A percentile compares a stretch with the other conserved stretches of the same genome.
Evolutionary conservation across 1,140 invertebrate genomes (phyloP).

Genomic region (Drosophila tropicalis): DNA sequence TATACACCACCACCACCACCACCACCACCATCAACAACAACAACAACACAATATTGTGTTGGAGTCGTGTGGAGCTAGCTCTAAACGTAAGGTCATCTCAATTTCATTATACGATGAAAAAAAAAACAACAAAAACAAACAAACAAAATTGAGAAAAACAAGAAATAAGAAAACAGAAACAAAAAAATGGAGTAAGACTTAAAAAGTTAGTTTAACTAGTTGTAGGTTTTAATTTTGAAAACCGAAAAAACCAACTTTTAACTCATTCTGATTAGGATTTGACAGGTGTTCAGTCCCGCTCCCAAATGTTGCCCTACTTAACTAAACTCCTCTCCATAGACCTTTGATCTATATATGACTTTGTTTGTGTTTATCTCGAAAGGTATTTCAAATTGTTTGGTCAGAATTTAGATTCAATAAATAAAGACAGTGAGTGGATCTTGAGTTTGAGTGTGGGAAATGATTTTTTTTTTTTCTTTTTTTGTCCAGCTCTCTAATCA

Average conservation of each 20-base stretch:
- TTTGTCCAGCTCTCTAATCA: constrained; percentile 10
- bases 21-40: not conserved
- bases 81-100: constrained; percentile 11
- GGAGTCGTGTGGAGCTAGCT: constrained; percentile 12
- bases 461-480: not conserved
- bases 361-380: too few species aligned
- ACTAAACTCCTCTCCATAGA: too few species aligned
- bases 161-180: constrained; percentile 8
- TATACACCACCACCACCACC: not conserved
- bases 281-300: too few species aligned
- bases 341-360: too few species aligned
- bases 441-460: constrained; percentile 9
- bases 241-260: too few species aligned
- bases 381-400: too few species aligned
- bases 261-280: too few species aligned
- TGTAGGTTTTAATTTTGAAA: not conserved
- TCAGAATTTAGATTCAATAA: too few species aligned
- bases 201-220: not conserved
- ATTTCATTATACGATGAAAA: constrained; percentile 10
- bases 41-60: constrained; percentile 1
- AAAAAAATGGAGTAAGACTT: constrained; percentile 2
- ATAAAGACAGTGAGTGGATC: not conserved
- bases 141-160: not conserved
- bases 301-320: too few species aligned
- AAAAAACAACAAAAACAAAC: not conserved